Evolutionary conservation across 2,888 invertebrate genomes (phyloP), one percentile per base, ranked within the genome.

Genomic region (Herminia tarsipennalis): DNA sequence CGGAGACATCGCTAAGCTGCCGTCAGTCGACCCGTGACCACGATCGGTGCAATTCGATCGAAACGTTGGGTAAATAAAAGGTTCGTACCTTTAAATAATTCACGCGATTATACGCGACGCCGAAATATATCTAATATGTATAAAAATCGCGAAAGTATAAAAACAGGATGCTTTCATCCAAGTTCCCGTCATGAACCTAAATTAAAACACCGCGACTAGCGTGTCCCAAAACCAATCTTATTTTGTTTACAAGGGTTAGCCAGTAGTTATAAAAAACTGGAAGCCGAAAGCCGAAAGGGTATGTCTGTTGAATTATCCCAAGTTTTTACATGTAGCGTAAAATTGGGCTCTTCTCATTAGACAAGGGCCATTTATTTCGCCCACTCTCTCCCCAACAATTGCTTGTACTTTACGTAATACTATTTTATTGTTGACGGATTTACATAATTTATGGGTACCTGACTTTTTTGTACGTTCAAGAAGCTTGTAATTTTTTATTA

Each of bases 301-400:
- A 56, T n/a, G n/a, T 61, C 51, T 65, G 66, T 56, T 56, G 72
- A 78, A 73, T 78, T 74, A 78, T 70, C 65, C 70, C 67, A 55
- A 65, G 69, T 70, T 71, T 69, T 72, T 70, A 61, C 72, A 66
- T 75, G 76, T 78, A 78, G 73, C 78, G 78, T 73, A 70, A 81
- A 84, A 85, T 85, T 84, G 83, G 78, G 70, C 69, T 58, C 66
- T 58, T 74, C 76, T 79, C 79, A 78, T 84, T 82, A 83, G 74
- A 68, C 56, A 45, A 64, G 71, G 64, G 48, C 72, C 77, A 83
- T 84, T 84, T 83, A 71, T 82, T 83, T 71, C 56, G 51, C 63
- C 69, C 56, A 61, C 63, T 55, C 45, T 62, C 47, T 28, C 40
- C 40, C 53, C 20, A 36, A 49, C 50, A 41, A 52, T 43, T 63